These are phyloP conservation scores for Elaphurus davidianus DNA, from an alignment of 2,113 vertebrate genomes.

Conservation along the genomic window DNA sequence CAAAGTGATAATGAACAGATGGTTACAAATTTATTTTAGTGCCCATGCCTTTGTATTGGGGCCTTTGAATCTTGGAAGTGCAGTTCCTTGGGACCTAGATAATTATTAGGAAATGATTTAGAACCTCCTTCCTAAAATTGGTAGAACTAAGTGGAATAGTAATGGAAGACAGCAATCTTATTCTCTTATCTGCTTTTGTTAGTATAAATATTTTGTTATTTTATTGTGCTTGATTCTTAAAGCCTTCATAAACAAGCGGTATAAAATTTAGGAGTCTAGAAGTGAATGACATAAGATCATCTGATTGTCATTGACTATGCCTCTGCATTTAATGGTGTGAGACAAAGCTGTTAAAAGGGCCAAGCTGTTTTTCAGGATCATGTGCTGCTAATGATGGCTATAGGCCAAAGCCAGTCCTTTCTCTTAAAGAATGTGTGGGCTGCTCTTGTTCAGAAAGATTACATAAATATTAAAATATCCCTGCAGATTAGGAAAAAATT, in stretches of 20 bases:
- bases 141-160: not conserved
- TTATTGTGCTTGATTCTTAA: not conserved
- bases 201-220: slow-evolving; percentile 18
- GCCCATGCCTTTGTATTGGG: not conserved
- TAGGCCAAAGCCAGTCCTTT: not conserved
- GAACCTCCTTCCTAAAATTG: not conserved
- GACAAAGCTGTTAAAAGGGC: not conserved
- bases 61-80: slow-evolving; percentile 31
- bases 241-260: not conserved
- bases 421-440: not conserved
- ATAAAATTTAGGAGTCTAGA: slow-evolving; percentile 2
- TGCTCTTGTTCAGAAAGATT: not conserved
- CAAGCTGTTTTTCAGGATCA: not conserved
- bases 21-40: slow-evolving; percentile 23
- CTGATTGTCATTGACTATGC: not conserved
- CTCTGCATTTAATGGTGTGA: slow-evolving; percentile 4
- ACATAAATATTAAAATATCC: not conserved
- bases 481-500: not conserved
- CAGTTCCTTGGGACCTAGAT: not conserved
- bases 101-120: not conserved
- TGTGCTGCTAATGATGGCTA: not conserved
- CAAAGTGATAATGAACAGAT: not conserved
- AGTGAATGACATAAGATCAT: not conserved
- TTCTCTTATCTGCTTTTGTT: slow-evolving; percentile 25
- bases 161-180: not conserved